These are phyloP conservation scores for Enchytraeus crypticus DNA, from an alignment of 2,888 invertebrate genomes.

Conservation along the genomic window DNA sequence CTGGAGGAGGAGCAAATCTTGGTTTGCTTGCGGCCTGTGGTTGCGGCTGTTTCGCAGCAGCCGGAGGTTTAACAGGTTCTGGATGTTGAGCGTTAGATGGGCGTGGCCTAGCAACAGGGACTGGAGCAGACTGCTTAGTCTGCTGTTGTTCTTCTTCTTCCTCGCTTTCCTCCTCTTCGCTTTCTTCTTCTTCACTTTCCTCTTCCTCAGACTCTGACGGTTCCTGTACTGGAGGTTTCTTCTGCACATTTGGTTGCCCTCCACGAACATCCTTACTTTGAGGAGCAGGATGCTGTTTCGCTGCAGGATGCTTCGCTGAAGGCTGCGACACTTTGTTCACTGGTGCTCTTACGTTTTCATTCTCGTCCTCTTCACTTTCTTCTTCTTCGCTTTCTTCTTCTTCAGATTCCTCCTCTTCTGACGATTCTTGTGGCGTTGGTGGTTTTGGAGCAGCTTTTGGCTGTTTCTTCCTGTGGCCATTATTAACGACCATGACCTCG, in stretches of 20 bases:
- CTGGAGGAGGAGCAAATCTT: background rate
- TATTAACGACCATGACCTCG: background rate
- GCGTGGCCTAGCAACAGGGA: background rate
- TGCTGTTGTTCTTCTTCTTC: background rate
- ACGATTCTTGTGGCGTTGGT: background rate
- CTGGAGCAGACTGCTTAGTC: background rate
- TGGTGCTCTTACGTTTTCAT: background rate
- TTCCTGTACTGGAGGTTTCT: background rate
- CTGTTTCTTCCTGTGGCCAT: background rate
- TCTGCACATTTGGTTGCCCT: background rate
- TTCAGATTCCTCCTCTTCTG: background rate
- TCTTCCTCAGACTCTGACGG: background rate
- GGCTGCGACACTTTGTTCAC: background rate
- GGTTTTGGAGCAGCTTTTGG: background rate
- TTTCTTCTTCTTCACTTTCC: constrained; percentile 3
- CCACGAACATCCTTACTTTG: background rate
- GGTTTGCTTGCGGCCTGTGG: background rate
- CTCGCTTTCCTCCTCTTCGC: background rate
- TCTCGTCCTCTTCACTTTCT: background rate
- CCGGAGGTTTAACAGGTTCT: background rate
- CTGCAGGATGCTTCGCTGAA: background rate
- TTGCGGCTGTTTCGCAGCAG: background rate
- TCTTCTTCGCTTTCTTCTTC: constrained; percentile 4
- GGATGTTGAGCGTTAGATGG: background rate
- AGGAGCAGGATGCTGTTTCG: background rate